phyloP scores from a whole-genome alignment of 2,113 vertebrate species.

The Taxidea taxus region DNA sequence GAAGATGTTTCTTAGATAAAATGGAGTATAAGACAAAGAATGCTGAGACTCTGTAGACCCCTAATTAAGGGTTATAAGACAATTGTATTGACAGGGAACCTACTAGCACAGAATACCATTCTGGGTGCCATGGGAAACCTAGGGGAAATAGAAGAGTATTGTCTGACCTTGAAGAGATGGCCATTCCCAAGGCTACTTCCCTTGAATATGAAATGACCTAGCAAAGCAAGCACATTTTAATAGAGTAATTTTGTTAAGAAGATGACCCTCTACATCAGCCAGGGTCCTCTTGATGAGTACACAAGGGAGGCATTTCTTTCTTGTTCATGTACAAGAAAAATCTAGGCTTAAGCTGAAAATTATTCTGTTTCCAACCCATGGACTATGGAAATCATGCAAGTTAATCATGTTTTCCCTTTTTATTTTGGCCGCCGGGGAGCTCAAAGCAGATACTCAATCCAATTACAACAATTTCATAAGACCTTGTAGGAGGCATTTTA shows the following conservation, averaged over 20 bases:
- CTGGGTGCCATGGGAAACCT: not conserved
- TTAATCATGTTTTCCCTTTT: not conserved
- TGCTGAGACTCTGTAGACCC: not conserved
- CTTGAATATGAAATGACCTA: not conserved
- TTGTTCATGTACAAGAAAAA: not conserved
- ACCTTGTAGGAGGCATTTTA: not conserved
- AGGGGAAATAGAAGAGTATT: not conserved
- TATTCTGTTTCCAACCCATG: not conserved
- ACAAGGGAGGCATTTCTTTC: not conserved
- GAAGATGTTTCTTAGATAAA: not conserved
- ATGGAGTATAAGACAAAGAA: not conserved
- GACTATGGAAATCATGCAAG: not conserved
- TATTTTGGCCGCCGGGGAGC: not conserved
- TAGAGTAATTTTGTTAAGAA: not conserved
- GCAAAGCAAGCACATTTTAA: not conserved
- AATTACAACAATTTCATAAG: not conserved
- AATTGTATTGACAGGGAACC: not conserved
- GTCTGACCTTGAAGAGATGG: not conserved
- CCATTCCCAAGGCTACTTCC: not conserved
- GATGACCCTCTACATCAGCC: not conserved
- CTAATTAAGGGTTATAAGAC: slow-evolving; percentile 6
- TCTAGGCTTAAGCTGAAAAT: not conserved
- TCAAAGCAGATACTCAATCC: not conserved
- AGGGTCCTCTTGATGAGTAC: not conserved
- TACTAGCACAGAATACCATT: not conserved